A percentile compares a stretch with the other conserved stretches of the same genome.
These are phyloP conservation scores for Vimba vimba DNA, from an alignment of 2,113 vertebrate species.

Conservation along the genomic window DNA sequence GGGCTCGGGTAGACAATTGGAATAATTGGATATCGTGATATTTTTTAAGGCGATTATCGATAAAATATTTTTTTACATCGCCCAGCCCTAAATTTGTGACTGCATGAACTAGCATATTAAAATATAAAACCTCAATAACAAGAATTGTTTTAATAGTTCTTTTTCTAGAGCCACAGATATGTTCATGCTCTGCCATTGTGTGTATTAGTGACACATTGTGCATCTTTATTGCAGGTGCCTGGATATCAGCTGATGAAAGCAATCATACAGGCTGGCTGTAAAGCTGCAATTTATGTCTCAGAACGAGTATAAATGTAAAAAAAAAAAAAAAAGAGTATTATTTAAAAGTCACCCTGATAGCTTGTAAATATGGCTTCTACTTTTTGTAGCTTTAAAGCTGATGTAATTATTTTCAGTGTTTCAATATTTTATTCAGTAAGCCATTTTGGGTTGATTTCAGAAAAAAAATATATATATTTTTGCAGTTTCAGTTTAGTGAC, in stretches of 20 bases:
- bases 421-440: not conserved
- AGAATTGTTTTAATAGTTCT: not conserved
- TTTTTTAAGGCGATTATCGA: no score
- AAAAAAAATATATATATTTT: not conserved
- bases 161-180: not conserved
- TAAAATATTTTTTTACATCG: no score
- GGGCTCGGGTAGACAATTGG: no score
- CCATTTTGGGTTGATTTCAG: not conserved
- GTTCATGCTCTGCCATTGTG: not conserved
- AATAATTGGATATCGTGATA: no score
- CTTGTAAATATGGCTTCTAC: not conserved
- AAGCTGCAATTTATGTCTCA: conserved; percentile 87
- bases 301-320: not conserved
- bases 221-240: conserved; percentile 77
- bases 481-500: not conserved
- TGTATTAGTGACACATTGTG: not conserved
- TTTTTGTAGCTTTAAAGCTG: not conserved
- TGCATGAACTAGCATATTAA: not conserved
- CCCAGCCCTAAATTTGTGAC: no score
- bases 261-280: conserved; percentile 89
- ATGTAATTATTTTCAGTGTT: not conserved
- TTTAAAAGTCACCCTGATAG: not conserved
- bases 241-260: conserved; percentile 87
- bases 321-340: no score
- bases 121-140: not conserved